phyloP scores from a whole-genome alignment of 2,797 vertebrate genomes.

The Falco berigora region DNA sequence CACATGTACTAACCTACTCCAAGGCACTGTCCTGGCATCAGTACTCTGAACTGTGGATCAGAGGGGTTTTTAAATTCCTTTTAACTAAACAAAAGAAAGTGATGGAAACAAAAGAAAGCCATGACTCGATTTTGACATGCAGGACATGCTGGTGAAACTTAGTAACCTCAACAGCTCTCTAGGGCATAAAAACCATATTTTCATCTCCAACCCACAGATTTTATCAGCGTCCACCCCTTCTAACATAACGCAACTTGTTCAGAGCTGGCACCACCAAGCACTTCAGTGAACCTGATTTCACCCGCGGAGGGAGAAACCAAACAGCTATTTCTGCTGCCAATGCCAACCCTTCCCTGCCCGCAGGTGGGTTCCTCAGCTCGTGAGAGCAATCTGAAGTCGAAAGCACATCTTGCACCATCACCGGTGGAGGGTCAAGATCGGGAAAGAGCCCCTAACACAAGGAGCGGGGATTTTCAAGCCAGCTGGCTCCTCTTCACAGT shows the following conservation, averaged over 20 bases:
- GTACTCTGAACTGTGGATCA: neutral
- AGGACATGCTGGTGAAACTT: neutral
- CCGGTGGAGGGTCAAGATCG: neutral
- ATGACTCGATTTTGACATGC: neutral
- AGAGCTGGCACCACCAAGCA: neutral
- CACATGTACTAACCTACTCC: neutral
- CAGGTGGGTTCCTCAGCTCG: neutral
- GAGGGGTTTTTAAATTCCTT: neutral
- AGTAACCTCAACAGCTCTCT: neutral
- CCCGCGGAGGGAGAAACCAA: neutral
- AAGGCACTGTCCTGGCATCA: neutral
- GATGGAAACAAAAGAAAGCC: neutral
- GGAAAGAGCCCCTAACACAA: neutral
- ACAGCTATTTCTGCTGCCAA: neutral
- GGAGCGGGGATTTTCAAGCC: neutral
- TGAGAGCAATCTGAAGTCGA: neutral
- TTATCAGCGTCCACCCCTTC: neutral
- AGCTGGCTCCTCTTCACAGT: neutral
- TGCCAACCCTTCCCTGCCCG: neutral
- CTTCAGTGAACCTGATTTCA: neutral
- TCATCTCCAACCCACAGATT: neutral
- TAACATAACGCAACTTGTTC: neutral
- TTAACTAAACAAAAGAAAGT: neutral
- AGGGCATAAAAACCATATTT: neutral
- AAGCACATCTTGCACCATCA: neutral